Conservation (phyloP, 2,888 invertebrate genomes). For the Pherbina coryleti region DNA sequence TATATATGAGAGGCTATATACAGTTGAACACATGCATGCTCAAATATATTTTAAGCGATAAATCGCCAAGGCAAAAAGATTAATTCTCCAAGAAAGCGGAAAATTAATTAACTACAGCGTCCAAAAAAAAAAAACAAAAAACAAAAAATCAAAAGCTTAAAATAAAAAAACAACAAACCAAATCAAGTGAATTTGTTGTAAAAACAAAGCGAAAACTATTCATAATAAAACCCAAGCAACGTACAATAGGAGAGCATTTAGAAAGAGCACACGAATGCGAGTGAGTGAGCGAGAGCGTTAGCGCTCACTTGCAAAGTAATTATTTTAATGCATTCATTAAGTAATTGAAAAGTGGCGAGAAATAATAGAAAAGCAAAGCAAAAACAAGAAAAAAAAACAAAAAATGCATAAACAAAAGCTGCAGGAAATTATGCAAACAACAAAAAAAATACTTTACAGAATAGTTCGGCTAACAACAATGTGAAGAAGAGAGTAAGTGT, state of each 20-base stretch:
- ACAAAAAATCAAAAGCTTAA: neutral
- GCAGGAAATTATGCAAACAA: neutral
- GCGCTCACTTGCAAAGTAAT: slow-evolving; percentile 30
- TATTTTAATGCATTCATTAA: slow-evolving; percentile 55
- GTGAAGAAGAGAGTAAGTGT: neutral
- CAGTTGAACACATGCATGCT: neutral
- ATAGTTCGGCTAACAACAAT: neutral
- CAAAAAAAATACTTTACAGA: neutral
- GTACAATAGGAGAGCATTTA: slow-evolving; percentile 17
- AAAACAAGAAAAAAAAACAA: slow-evolving; percentile 7
- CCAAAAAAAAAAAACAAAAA: neutral
- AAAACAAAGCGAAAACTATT: slow-evolving; percentile 42
- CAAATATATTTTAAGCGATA: neutral
- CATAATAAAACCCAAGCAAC: slow-evolving; percentile 39
- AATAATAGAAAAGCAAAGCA: slow-evolving; percentile 31
- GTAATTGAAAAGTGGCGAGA: slow-evolving; percentile 52
- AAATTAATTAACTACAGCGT: slow-evolving; percentile 18
- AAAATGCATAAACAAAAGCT: neutral
- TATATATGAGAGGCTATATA: slow-evolving; percentile 12
- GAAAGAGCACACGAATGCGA: slow-evolving; percentile 33
- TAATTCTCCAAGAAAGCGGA: slow-evolving; percentile 2
- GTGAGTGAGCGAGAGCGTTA: neutral
- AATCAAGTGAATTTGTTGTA: slow-evolving; percentile 33
- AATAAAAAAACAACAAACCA: slow-evolving; percentile 38
- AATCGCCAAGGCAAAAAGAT: neutral